These are phyloP conservation scores for Leucania comma DNA, from an alignment of 2,888 invertebrate genomes.

Conservation along the genomic window DNA sequence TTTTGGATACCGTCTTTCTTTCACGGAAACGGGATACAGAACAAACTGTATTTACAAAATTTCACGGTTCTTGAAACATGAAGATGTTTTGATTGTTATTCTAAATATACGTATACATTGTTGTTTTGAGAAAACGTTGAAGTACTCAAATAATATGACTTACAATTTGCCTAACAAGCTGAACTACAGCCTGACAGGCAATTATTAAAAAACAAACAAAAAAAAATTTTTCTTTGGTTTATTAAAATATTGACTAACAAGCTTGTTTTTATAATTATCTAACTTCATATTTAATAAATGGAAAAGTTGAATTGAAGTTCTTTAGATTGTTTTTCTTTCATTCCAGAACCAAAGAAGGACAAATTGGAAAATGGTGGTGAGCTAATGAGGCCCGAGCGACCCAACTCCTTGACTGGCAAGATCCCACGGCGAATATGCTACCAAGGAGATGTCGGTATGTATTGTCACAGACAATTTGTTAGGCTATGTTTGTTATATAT, in stretches of 20 bases:
- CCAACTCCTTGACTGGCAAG: slow-evolving; percentile 95
- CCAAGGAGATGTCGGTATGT: slow-evolving; percentile 93
- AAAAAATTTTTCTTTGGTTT: neutral
- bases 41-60: slow-evolving; percentile 28
- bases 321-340: slow-evolving; percentile 69
- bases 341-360: slow-evolving; percentile 98
- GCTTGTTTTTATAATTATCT: neutral
- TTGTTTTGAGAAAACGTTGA: slow-evolving; percentile 14
- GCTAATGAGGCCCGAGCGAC: slow-evolving; percentile 93
- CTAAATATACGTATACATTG: neutral
- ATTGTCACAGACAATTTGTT: slow-evolving; percentile 4
- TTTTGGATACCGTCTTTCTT: slow-evolving; percentile 34
- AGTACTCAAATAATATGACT: slow-evolving; percentile 8
- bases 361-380: slow-evolving; percentile 94
- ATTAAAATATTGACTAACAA: neutral
- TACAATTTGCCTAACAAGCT: neutral
- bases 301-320: neutral
- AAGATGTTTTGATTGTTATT: slow-evolving; percentile 20
- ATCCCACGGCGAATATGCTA: slow-evolving; percentile 95
- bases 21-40: slow-evolving; percentile 19
- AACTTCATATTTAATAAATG: neutral
- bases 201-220: neutral
- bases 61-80: slow-evolving; percentile 34
- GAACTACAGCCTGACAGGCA: neutral
- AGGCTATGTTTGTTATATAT: neutral